phyloP scores from a whole-genome alignment of 1,140 invertebrate genomes.

The Telenomus remus region DNA sequence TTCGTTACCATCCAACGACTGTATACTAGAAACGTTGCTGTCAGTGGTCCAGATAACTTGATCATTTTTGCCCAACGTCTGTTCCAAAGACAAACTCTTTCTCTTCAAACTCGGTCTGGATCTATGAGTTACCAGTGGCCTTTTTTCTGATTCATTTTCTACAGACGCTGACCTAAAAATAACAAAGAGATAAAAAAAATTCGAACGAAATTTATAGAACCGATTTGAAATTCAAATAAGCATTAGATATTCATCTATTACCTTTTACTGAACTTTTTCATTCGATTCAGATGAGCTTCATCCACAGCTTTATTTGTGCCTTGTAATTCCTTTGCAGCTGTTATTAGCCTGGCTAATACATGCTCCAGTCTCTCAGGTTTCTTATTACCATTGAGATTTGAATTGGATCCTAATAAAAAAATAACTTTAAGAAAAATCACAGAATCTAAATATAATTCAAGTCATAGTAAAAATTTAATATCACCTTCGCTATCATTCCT shows the following conservation, averaged over 20 bases:
- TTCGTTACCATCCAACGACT: conserved; percentile 81
- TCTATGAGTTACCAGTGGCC: conserved; percentile 68
- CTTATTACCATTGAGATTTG: conserved; percentile 69
- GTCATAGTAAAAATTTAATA: background rate
- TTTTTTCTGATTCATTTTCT: conserved; percentile 71
- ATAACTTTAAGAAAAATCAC: background rate
- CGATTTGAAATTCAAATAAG: background rate
- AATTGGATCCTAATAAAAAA: conserved; percentile 69
- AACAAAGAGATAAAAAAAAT: background rate
- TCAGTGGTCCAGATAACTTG: conserved; percentile 81
- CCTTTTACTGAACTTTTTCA: conserved; percentile 72
- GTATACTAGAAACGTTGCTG: conserved; percentile 86
- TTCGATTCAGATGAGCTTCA: conserved; percentile 59
- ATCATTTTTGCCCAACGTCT: conserved; percentile 79
- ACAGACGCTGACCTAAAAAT: conserved; percentile 67
- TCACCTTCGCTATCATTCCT: conserved; percentile 73
- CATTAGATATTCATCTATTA: conserved; percentile 27
- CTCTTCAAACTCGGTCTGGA: conserved; percentile 79
- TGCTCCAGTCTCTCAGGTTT: conserved; percentile 71
- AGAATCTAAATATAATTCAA: too few species aligned
- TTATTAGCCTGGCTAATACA: conserved; percentile 70
- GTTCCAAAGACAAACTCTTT: conserved; percentile 86
- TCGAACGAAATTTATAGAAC: background rate
- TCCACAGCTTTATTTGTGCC: conserved; percentile 70
- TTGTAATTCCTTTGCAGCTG: conserved; percentile 69